Evolutionary conservation across 2,888 invertebrate species (phyloP), one percentile per base, ranked within the genome.

Genomic region (Microplitis deprimator): DNA sequence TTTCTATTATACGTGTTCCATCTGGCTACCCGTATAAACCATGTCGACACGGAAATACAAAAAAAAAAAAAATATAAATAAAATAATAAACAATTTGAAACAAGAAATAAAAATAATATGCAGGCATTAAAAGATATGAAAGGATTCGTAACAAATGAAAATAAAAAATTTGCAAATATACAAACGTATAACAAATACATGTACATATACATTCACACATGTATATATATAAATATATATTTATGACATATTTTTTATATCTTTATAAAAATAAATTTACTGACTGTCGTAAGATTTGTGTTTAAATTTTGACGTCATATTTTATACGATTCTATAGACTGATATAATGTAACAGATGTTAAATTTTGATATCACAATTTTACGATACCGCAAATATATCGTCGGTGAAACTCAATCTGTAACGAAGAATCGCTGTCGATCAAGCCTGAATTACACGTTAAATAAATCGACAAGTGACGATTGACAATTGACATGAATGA

Each of bases 201-300:
- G 20, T 20, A 20, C 20, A 20, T 20, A 1, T 20, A 20, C 20
- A 20, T 1, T 1, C 20, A 20, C 20, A 20, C 20, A 20, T 1
- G 1, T 1, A 20, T 20, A 20, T 1, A 20, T 20, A 1, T 20
- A 20, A 1, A 20, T 20, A 29, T 29, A 29, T 29, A 29, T 29
- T 29, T 62, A 62, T 29, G 38, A 38, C 65, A n/a, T 62, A 62
- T 65, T 29, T 65, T 65, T 38, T 65, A 65, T 65, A 29, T 29
- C 13, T 29, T 10, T 65, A 65, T 65, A 5, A 65, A 65, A 65
- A 65, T 65, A 65, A 65, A 65, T 65, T 29, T 65, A 29, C 29
- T 13, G 65, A 20, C 20, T 65, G 10, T 29, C 8, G 20, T 38
- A 6, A 29, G 38, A 29, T 65, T 65, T 65, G 38, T 13, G 38